Conservation (phyloP, 2,888 invertebrate genomes). For the Thysanoteuthis rhombus region DNA sequence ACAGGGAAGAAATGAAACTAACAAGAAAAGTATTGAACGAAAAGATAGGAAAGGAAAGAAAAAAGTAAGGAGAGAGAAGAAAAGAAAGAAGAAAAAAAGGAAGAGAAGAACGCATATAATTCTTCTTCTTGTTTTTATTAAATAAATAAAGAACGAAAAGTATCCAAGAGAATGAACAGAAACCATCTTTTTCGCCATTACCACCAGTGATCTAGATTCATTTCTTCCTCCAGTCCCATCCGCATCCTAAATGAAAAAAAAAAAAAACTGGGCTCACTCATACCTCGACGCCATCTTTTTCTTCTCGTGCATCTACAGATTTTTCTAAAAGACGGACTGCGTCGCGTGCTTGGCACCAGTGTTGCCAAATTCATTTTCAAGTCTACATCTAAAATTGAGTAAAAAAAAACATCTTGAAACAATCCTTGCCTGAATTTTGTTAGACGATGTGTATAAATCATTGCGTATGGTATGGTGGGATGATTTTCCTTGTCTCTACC, state of each 20-base stretch:
- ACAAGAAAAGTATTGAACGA: rapidly evolving
- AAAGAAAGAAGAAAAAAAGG: not conserved
- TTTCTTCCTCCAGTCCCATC: not conserved
- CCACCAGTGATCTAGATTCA: not conserved
- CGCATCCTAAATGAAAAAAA: not conserved
- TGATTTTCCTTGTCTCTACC: too few relatives aligned
- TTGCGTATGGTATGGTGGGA: too few relatives aligned
- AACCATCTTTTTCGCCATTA: not conserved
- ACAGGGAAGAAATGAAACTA: not conserved
- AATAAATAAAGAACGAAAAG: not conserved
- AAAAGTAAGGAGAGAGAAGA: not conserved
- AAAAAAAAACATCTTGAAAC: too few relatives aligned
- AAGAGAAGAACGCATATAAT: not conserved
- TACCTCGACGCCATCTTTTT: not conserved
- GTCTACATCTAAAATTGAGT: too few relatives aligned
- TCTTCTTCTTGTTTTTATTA: too few relatives aligned
- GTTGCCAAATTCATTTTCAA: too few relatives aligned
- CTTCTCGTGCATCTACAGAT: not conserved
- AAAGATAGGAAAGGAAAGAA: not conserved
- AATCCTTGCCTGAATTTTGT: too few relatives aligned
- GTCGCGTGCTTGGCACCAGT: not conserved
- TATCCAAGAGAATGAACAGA: too few relatives aligned
- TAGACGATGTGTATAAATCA: too few relatives aligned
- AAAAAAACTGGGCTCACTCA: not conserved
- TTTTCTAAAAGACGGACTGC: not conserved